Evolutionary conservation across 2,888 invertebrate genomes (phyloP), one percentile per base, ranked within the genome.

Genomic region (Drosophila mettleri): DNA sequence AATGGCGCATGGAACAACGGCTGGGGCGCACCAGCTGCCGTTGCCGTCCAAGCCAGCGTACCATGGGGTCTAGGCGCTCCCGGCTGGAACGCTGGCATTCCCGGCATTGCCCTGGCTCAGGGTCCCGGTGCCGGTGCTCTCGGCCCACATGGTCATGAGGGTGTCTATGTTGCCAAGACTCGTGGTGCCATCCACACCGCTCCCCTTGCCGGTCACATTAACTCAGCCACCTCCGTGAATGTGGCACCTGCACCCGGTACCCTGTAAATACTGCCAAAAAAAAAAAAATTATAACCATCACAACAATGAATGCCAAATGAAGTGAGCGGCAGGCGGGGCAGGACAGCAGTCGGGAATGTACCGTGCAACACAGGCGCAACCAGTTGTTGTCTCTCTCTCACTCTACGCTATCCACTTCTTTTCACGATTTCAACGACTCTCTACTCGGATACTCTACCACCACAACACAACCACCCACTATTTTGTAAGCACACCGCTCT

Each of bases 131-230:
- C 65, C 60, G 77, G 51, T 52, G 85, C 90, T 87, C 73, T 91
- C 88, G 87, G 92, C 91, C 69, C 92, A 20, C 81, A 93, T 91
- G 80, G 93, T 69, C 89, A 89, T 78, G 90, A 89, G 70, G 91
- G 91, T 64, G 89, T 88, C 48, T 92, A 92, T 70, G 90, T 92
- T 6, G 92, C 92, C 65, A 89, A 92, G 78, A 92, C 91, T 33
- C 92, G 91, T 78, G 92, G 92, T 66, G 92, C 92, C 65, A 87
- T 92, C 39, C 92, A 92, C 64, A 89, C 91, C 43, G 92, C 92
- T 51, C 92, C 92, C 53, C 82, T 92, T 48, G 89, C 92, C 55
- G 92, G 92, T 63, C 92, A 92, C 75, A 84, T 90, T 65, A 88
- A 89, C 66, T 92, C 92, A 1, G 92, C 91, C 65, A 90, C 91